These are phyloP conservation scores for Carassius auratus DNA, from an alignment of 2,113 vertebrate species.

Conservation along the genomic window DNA sequence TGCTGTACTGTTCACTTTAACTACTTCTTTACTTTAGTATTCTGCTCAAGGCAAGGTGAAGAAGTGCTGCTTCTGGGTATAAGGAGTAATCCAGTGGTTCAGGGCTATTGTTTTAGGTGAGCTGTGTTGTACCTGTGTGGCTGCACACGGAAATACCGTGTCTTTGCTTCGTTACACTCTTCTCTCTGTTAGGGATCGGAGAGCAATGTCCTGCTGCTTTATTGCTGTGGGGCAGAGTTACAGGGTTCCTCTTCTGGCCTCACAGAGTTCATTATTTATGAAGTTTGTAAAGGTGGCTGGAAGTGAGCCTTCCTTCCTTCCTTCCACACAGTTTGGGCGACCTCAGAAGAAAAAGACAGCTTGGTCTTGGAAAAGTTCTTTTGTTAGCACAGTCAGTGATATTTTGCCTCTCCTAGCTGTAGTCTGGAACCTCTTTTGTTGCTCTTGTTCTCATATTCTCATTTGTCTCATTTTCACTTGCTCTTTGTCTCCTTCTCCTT, in stretches of 20 bases:
- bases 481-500: background rate
- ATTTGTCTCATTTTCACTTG: conserved; percentile 17
- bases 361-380: conserved; percentile 8
- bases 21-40: background rate
- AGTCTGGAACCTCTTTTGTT: conserved; percentile 28
- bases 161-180: background rate
- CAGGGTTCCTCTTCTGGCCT: conserved; percentile 29
- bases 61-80: conserved; percentile 24
- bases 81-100: conserved; percentile 38
- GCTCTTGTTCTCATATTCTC: conserved; percentile 1
- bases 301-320: conserved; percentile 41
- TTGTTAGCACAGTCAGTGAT: conserved; percentile 33
- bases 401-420: background rate
- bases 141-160: background rate
- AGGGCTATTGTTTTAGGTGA: conserved; percentile 25
- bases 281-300: conserved; percentile 56
- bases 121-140: background rate
- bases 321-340: conserved; percentile 32
- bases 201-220: conserved; percentile 46
- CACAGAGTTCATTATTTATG: conserved; percentile 55
- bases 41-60: background rate
- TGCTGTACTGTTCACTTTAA: conserved; percentile 27
- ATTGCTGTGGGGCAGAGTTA: conserved; percentile 52
- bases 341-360: conserved; percentile 23
- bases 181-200: background rate